A percentile compares a stretch with the other conserved stretches of the same genome.
These are phyloP conservation scores for Scaptodrosophila lebanonensis DNA, from an alignment of 1,140 invertebrate species.

Conservation along the genomic window DNA sequence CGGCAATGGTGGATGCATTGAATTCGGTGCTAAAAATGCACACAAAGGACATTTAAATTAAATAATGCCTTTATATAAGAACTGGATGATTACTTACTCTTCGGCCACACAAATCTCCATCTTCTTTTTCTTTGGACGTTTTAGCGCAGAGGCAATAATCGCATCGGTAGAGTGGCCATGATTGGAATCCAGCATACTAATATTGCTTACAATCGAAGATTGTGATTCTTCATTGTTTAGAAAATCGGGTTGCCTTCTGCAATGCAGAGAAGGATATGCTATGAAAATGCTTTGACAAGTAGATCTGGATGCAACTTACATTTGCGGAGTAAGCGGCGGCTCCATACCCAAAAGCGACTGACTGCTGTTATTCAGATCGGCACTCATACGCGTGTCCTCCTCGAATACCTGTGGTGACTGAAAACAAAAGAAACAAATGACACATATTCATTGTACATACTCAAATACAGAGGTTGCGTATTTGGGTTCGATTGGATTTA, in stretches of 20 bases:
- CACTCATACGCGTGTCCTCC: constrained; percentile 93
- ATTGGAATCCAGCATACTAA: constrained; percentile 66
- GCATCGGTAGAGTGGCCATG: constrained; percentile 54
- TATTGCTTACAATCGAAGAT: constrained; percentile 84
- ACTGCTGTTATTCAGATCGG: constrained; percentile 79
- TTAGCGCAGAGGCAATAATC: constrained; percentile 45
- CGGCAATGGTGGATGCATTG: constrained; percentile 91
- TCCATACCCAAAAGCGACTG: constrained; percentile 77
- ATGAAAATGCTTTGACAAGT: constrained; percentile 18
- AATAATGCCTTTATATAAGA: background rate
- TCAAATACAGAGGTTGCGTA: no score
- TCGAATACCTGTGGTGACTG: constrained; percentile 83
- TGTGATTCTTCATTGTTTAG: constrained; percentile 87
- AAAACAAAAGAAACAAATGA: background rate
- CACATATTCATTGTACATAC: no score
- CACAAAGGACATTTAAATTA: background rate
- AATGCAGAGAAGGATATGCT: constrained; percentile 31
- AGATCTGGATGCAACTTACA: constrained; percentile 76
- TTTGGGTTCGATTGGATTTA: no score
- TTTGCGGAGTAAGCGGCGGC: constrained; percentile 65
- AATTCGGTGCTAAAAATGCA: constrained; percentile 80
- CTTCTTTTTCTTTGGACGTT: constrained; percentile 82
- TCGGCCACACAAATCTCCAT: constrained; percentile 86
- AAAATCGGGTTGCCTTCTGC: constrained; percentile 77
- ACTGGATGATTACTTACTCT: constrained; percentile 70